Evolutionary conservation across 2,888 invertebrate species (phyloP), one percentile per base, ranked within the genome.

Genomic region (Allygus modestus): DNA sequence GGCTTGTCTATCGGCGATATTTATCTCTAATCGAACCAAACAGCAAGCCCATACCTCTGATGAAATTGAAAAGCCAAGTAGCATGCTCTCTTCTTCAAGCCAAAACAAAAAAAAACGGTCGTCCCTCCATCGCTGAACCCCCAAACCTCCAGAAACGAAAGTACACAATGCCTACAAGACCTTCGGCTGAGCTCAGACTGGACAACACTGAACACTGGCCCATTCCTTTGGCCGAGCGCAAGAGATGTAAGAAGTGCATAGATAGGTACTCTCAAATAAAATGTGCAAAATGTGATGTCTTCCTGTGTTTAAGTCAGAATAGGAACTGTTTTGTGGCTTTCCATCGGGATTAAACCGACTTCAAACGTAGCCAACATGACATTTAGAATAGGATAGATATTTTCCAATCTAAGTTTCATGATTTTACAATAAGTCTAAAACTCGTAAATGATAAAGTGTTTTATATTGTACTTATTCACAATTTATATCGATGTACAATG

Each of bases 241-340:
- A 77, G 43, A 28, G 43, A 15, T 77, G 77, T 20, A 43, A 28
- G 23, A 1, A 26, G 5, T 43, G 77, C 46, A 77, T 77, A 12
- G 20, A 77, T 5, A 51, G 23, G 1, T 77, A 77, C 17, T 41
- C 20, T 1, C 2, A 1, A 26, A 43, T 77, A 15, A 77, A 77
- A 28, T 77, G 77, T 37, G 2, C 26, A 11, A 77, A 77, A 20
- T 77, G 77, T 43, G 28, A 77, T 9, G 5, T 46, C 0, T 46
- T 12, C 12, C 77, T 77, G 15, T 43, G 77, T 20, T 17, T 77
- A 12, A 77, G 1, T 28, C 26, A 26, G 11, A 37, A 46, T 5
- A 43, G 28, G 20, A 77, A 77, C 77, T 77, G 77, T 77, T 77
- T 77, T n/a, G n/a, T n/a, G n/a, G n/a, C n/a, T n/a, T n/a, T n/a